Evolutionary conservation across 2,113 vertebrate species (phyloP), one percentile per base, ranked within the genome.

Genomic region (Struthio camelus): DNA sequence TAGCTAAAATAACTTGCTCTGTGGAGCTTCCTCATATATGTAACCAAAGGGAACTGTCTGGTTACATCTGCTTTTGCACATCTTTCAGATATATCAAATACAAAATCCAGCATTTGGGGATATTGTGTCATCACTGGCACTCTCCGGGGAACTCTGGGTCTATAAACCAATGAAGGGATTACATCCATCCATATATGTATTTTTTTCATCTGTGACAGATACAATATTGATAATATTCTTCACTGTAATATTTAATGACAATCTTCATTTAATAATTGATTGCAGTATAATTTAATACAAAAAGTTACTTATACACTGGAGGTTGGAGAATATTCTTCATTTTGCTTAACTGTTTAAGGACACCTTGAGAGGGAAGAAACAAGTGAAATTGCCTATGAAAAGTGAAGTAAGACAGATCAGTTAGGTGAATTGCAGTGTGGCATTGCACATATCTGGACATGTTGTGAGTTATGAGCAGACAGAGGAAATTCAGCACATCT

Each of bases 231-330:
- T 94, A 93, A 94, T 89, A 81, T 97, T 96, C 90, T 94, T 94
- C 80, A 93, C 80, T 96, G 95, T 94, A 98, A 96, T 93, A 93
- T 95, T 97, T 97, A 96, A 98, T 97, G 94, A 96, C 40, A 91
- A 91, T 97, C 90, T 97, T 96, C 34, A 94, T 94, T 97, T 97
- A 98, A 97, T 97, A 97, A 97, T 97, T 98, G 72, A 97, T 97
- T 88, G 46, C 53, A 87, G 46, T 90, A 82, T 96, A 97, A 97
- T 97, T 97, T 90, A 95, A 93, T 96, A 81, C 42, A 78, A 85
- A 38, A 90, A 66, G 40, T 70, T 93, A 82, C 56, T 93, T 84
- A 54, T 73, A 77, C 50, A 64, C 0, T 0, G 30, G 46, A 90
- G 79, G 58, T 85, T 96, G 90, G 85, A 94, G 97, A 96, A 97